phyloP scores from a whole-genome alignment of 2,888 invertebrate species.

The Pachliopta kotzebuea region DNA sequence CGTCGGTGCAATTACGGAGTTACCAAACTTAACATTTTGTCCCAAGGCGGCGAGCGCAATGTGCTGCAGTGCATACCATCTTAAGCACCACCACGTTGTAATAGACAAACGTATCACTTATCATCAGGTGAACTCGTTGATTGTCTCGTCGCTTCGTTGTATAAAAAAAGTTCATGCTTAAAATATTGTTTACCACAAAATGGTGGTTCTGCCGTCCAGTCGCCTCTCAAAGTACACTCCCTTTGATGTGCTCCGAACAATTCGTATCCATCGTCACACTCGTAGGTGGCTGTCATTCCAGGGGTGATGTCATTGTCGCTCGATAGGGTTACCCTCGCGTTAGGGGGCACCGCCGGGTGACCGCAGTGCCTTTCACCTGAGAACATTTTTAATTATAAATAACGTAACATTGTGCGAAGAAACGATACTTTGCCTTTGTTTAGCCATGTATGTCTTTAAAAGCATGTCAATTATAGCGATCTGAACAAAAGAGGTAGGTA shows the following conservation, averaged over 20 bases:
- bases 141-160: no score
- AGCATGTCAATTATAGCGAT: neutral
- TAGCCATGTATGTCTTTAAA: neutral
- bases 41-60: no score
- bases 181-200: slow-evolving; percentile 87
- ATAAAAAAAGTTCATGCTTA: neutral
- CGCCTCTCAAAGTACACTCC: slow-evolving; percentile 85
- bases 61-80: no score
- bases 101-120: no score
- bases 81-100: no score
- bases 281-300: slow-evolving; percentile 87
- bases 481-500: no score
- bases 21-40: no score
- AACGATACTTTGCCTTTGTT: neutral
- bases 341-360: slow-evolving; percentile 91
- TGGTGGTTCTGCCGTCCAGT: slow-evolving; percentile 90
- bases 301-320: slow-evolving; percentile 71
- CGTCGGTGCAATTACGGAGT: no score
- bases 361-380: slow-evolving; percentile 83
- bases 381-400: slow-evolving; percentile 4
- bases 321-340: slow-evolving; percentile 86
- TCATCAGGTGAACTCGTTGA: no score
- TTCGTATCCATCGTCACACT: slow-evolving; percentile 94
- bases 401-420: neutral
- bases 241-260: slow-evolving; percentile 88